phyloP scores from a whole-genome alignment of 1,140 invertebrate species.

The Tetraneura akinire region DNA sequence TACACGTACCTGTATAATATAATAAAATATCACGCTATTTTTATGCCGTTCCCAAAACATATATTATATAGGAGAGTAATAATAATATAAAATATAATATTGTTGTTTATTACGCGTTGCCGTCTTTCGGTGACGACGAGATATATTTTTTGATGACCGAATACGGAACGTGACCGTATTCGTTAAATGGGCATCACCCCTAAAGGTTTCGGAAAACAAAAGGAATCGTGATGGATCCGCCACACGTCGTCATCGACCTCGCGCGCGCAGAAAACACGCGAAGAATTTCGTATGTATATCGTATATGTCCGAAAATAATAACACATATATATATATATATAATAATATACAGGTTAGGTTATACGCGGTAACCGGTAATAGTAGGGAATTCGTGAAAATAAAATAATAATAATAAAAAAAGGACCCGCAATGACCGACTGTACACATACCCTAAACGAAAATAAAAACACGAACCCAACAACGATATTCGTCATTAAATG shows the following conservation, averaged over 20 bases:
- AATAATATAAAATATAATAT: no score
- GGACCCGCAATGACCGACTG: background rate
- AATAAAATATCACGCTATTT: no score
- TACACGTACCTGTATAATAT: no score
- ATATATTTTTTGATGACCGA: background rate
- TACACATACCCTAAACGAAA: background rate
- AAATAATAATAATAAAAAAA: background rate
- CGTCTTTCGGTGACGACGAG: no score
- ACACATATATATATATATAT: no score
- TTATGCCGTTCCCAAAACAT: no score
- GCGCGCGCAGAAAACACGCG: background rate
- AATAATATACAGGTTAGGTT: background rate
- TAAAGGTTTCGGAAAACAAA: background rate
- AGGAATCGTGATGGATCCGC: background rate
- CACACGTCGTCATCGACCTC: background rate
- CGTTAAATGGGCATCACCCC: background rate
- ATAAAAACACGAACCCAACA: background rate
- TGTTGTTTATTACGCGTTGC: no score
- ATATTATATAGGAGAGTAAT: no score
- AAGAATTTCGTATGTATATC: background rate
- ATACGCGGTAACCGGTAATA: background rate
- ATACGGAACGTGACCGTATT: background rate
- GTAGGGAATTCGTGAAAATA: background rate
- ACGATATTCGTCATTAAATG: slow-evolving; percentile 4
- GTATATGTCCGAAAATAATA: background rate